Base-by-base conservation (phyloP, 1,140 invertebrate genomes). In the Drosophila pallidifrons region DNA sequence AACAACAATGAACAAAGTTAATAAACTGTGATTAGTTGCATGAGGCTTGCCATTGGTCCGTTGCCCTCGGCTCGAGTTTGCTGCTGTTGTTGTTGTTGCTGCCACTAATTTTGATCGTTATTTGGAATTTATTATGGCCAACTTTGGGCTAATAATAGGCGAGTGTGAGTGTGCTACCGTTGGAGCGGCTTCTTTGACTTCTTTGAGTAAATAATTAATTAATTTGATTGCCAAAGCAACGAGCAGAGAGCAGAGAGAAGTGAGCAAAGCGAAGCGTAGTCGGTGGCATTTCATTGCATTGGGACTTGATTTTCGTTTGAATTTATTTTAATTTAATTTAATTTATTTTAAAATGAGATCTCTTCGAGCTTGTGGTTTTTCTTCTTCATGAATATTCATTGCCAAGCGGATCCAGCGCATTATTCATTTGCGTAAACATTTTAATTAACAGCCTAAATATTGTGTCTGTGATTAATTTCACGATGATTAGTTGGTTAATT, bases 11-110 rank as follows among this genome's bases (percentile, higher is more conserved):
- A 32, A 38, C 52, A 78, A 66, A 79, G 64, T 68, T 78, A 79
- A 83, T 88, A 83, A 87, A 89, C 77, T 73, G 46, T 89, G 81
- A 89, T 88, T 83, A 81, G 85, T 81, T 82, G 74, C 74, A 85
- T 59, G 59, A 47, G 68, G 71, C 28, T 70, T 75, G 57, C 51
- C 30, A 59, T 65, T 76, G 59, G 68, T 64, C 45, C 35, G 47
- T 58, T 72, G 61, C 51, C 47, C 51, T 46, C 28, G 47, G 60
- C 54, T 15, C 11, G 8, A 45, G 52, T 15, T 72, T 41, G 43
- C 51, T 58, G 45, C 20, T 47, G 15, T 47, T 46, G 45, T 8
- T 55, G n/a, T 38, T 55, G 28, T 55, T 55, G 63, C 63, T 82
- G 79, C 38, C 71, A 82, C 82, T 82, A 77, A 79, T 88, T 82